Percentiles rank a stretch among this genome's conserved stretches.
Evolutionary conservation across 2,797 vertebrate genomes (phyloP).

Genomic region (Fringilla coelebs): DNA sequence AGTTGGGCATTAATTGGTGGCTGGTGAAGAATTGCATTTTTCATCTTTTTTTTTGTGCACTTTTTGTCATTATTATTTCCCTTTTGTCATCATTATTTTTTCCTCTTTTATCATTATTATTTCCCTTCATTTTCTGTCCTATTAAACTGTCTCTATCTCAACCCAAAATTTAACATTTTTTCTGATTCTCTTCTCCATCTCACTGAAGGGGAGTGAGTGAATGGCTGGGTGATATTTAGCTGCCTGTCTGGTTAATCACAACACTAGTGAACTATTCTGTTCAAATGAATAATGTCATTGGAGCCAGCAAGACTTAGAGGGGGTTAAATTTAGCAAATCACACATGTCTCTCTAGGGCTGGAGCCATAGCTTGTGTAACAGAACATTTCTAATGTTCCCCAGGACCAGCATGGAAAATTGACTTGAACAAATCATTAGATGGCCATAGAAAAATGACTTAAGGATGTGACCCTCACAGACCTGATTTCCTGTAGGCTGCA

Average conservation of each 20-base stretch:
- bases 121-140: neutral
- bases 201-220: neutral
- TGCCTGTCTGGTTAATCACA: neutral
- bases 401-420: neutral
- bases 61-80: neutral
- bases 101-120: neutral
- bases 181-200: neutral
- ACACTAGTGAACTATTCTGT: neutral
- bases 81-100: neutral
- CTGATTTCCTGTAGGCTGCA: constrained; percentile 43
- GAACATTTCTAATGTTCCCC: neutral
- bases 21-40: neutral
- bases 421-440: constrained; percentile 11
- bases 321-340: constrained; percentile 27
- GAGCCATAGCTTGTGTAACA: neutral
- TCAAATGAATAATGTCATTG: constrained; percentile 21
- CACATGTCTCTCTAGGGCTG: neutral
- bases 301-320: neutral
- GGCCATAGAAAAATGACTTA: constrained; percentile 31
- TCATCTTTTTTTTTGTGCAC: neutral
- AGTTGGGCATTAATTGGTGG: neutral
- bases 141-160: neutral
- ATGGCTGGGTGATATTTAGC: neutral
- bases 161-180: neutral
- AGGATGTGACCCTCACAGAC: constrained; percentile 53